Conservation (phyloP, 2,797 vertebrate species). For the Hozukius guyotensis region DNA sequence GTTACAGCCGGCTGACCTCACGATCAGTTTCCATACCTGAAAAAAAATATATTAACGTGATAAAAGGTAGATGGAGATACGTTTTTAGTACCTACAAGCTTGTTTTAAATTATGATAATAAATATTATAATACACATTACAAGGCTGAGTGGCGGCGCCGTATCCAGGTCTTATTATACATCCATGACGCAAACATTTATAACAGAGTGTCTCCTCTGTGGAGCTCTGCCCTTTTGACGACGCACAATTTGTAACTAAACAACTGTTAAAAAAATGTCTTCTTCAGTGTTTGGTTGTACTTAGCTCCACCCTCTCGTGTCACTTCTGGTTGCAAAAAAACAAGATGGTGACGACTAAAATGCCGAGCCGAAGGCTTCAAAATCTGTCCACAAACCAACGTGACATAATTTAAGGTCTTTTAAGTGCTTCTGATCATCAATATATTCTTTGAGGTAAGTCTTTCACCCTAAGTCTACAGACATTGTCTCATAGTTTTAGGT, state of each 20-base stretch:
- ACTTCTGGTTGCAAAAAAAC: background rate
- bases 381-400: background rate
- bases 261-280: background rate
- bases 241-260: background rate
- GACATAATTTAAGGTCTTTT: background rate
- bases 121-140: background rate
- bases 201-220: no score
- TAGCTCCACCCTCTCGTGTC: rapidly evolving
- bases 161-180: background rate
- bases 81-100: background rate
- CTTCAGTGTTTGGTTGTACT: background rate
- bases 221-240: rapidly evolving
- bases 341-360: rapidly evolving
- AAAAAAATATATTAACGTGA: background rate
- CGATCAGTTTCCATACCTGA: slow-evolving; percentile 45
- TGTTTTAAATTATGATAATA: background rate
- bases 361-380: background rate
- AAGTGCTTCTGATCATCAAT: background rate
- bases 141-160: rapidly evolving
- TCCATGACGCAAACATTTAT: background rate
- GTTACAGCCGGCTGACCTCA: slow-evolving; percentile 43
- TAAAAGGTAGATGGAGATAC: background rate
- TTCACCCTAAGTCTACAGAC: background rate
- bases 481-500: background rate
- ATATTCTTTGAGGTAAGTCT: background rate